phyloP scores from a whole-genome alignment of 2,797 vertebrate genomes.

The Silurus lanzhouensis region DNA sequence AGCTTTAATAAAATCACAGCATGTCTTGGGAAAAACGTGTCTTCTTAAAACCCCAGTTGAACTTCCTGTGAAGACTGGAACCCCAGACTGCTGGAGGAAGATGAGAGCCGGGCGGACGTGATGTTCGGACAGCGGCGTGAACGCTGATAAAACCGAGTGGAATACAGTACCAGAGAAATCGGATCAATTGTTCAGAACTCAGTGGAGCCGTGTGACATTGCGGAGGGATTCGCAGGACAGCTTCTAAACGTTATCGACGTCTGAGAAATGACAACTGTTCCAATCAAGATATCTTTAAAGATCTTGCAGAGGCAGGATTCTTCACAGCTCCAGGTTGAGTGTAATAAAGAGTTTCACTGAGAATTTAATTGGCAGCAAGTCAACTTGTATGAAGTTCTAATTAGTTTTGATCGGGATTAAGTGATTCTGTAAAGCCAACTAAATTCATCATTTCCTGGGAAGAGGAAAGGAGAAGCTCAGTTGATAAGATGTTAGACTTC shows the following conservation, averaged over 20 bases:
- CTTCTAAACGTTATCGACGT: neutral
- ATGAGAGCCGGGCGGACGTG: neutral
- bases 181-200: neutral
- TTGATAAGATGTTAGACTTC: no score
- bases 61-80: neutral
- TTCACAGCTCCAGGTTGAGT: neutral
- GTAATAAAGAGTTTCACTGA: neutral
- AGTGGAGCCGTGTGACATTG: neutral
- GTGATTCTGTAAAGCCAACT: neutral
- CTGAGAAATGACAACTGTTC: neutral
- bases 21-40: neutral
- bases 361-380: neutral
- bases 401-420: neutral
- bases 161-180: neutral
- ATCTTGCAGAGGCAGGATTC: neutral
- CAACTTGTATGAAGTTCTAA: neutral
- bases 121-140: neutral
- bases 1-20: constrained; percentile 2
- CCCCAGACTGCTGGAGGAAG: neutral
- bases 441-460: neutral
- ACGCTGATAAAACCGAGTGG: neutral
- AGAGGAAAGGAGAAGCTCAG: no score
- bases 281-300: neutral
- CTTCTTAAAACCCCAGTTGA: neutral
- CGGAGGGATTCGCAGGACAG: neutral